phyloP scores from a whole-genome alignment of 2,797 vertebrate species.

The Xerus rutilus region DNA sequence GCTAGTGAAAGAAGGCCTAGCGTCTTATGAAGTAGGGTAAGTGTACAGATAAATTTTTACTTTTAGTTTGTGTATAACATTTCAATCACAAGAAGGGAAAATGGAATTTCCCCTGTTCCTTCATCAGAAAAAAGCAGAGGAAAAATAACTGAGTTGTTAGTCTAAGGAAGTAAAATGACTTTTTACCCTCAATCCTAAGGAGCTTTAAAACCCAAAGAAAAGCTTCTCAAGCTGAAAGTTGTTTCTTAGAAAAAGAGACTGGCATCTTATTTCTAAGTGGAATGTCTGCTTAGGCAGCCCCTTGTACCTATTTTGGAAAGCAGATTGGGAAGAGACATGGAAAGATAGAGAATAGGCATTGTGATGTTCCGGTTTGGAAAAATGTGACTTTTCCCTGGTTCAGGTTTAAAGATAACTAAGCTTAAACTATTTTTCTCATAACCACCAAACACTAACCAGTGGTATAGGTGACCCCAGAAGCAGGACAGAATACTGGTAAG shows the following conservation, averaged over 20 bases:
- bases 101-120: neutral
- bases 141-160: constrained; percentile 39
- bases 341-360: neutral
- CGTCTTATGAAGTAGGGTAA: constrained; percentile 87
- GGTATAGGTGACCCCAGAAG: neutral
- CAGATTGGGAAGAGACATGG: neutral
- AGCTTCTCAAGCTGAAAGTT: neutral
- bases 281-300: neutral
- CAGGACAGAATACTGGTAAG: neutral
- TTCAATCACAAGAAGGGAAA: constrained; percentile 47
- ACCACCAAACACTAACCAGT: neutral
- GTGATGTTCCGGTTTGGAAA: constrained; percentile 47
- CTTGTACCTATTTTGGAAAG: neutral
- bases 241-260: constrained; percentile 4
- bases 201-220: constrained; percentile 1
- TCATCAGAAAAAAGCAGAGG: neutral
- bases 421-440: constrained; percentile 35
- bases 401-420: neutral
- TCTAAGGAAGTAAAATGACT: neutral
- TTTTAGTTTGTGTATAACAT: constrained; percentile 26
- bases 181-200: neutral
- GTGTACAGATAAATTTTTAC: constrained; percentile 61
- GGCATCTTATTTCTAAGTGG: constrained; percentile 10
- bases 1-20: constrained; percentile 88
- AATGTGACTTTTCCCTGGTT: neutral